Conservation (phyloP, 2,888 invertebrate species). For the Yponomeuta cagnagella region DNA sequence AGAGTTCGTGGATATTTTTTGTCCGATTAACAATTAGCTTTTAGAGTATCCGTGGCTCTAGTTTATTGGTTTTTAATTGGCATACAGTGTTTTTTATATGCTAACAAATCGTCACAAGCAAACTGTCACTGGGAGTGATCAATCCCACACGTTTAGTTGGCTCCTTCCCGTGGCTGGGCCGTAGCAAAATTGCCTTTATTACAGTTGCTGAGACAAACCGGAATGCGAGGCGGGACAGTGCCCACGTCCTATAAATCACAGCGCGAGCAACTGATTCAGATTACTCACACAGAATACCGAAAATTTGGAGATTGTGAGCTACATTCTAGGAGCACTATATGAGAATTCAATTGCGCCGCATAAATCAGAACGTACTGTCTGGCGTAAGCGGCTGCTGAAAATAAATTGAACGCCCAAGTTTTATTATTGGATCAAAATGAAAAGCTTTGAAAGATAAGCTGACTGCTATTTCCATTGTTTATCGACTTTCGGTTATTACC, state of each 20-base stretch:
- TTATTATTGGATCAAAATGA: not conserved
- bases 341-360: constrained; percentile 20
- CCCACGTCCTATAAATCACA: constrained; percentile 65
- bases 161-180: constrained; percentile 19
- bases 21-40: no score
- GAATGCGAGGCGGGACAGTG: constrained; percentile 40
- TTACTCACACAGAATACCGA: constrained; percentile 45
- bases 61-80: no score
- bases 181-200: constrained; percentile 61
- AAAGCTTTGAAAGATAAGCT: not conserved
- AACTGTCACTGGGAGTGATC: constrained; percentile 1
- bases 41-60: no score
- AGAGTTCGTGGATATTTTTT: no score
- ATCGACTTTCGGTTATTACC: not conserved
- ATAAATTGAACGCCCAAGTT: not conserved
- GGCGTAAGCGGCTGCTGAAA: not conserved
- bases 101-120: not conserved
- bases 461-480: not conserved
- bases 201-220: constrained; percentile 46
- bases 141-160: constrained; percentile 15
- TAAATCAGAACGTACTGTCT: not conserved
- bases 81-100: not conserved
- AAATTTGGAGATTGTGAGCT: constrained; percentile 3
- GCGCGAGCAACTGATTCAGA: constrained; percentile 64
- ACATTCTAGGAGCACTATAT: constrained; percentile 21